phyloP scores from a whole-genome alignment of 1,140 invertebrate genomes.

The Aphelinus certus region DNA sequence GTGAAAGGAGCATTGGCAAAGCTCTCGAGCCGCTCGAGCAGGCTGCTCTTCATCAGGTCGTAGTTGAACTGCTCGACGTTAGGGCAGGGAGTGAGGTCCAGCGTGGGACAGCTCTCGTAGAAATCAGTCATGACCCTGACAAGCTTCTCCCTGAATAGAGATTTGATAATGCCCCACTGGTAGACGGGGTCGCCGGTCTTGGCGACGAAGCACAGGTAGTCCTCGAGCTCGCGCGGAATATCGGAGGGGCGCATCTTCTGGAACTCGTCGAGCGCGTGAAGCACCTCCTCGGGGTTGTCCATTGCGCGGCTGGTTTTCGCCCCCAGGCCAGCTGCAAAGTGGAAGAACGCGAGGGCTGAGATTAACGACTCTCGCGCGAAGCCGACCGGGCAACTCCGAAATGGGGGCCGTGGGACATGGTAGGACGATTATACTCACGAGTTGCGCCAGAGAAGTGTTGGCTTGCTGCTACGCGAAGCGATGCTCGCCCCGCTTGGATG shows the following conservation, averaged over 20 bases:
- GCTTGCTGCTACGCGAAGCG: no score
- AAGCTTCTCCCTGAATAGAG: conserved; percentile 87
- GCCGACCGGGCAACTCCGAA: no score
- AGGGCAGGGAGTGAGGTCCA: conserved; percentile 81
- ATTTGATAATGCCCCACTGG: conserved; percentile 89
- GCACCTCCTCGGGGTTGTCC: conserved; percentile 87
- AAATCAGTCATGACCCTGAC: conserved; percentile 88
- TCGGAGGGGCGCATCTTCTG: conserved; percentile 82
- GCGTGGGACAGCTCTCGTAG: conserved; percentile 78
- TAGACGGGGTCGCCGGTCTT: conserved; percentile 94
- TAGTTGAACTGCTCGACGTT: conserved; percentile 93
- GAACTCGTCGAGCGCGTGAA: conserved; percentile 85
- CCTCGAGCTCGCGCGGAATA: conserved; percentile 89
- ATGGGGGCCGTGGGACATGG: no score
- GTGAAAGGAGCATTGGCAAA: conserved; percentile 94
- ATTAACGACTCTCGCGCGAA: no score
- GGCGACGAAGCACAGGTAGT: conserved; percentile 90
- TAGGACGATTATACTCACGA: no score
- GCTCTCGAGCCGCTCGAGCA: conserved; percentile 85
- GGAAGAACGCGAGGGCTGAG: no score
- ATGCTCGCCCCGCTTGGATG: no score
- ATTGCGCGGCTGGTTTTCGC: conserved; percentile 58
- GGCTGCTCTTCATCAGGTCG: conserved; percentile 85
- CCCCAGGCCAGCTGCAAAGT: no score
- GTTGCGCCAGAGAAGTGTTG: no score